Evolutionary conservation across 2,797 vertebrate species (phyloP).

Genomic region (Aphelocoma californica): DNA sequence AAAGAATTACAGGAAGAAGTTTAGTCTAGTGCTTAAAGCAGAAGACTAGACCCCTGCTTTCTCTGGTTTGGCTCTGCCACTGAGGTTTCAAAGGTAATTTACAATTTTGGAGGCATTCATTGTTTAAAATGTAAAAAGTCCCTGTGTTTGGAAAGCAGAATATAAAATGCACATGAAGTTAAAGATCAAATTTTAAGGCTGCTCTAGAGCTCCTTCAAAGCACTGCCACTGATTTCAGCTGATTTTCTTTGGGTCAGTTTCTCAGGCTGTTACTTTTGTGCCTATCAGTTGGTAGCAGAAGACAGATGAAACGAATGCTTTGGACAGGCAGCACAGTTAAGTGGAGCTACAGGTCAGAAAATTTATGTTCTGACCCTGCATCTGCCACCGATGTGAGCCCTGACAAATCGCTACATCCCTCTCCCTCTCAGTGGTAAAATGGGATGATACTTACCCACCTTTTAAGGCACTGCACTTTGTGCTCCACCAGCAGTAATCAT

Average conservation of each 20-base stretch:
- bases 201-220: neutral
- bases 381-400: neutral
- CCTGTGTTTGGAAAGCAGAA: neutral
- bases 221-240: neutral
- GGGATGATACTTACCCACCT: neutral
- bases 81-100: neutral
- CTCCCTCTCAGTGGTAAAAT: neutral
- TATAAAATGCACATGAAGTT: neutral
- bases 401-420: neutral
- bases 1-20: neutral
- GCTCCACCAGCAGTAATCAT: neutral
- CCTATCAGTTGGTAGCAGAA: neutral
- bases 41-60: neutral
- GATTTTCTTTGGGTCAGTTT: neutral
- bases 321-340: slow-evolving; percentile 15
- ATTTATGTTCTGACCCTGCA: neutral
- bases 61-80: neutral
- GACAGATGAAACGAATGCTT: neutral
- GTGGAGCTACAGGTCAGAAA: neutral
- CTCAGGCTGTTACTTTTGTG: neutral
- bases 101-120: neutral
- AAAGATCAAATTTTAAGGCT: neutral
- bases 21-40: neutral
- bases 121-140: neutral
- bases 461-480: neutral